A percentile compares a stretch with the other conserved stretches of the same genome.
phyloP scores from a whole-genome alignment of 2,888 invertebrate genomes.

The Thymelicus sylvestris region DNA sequence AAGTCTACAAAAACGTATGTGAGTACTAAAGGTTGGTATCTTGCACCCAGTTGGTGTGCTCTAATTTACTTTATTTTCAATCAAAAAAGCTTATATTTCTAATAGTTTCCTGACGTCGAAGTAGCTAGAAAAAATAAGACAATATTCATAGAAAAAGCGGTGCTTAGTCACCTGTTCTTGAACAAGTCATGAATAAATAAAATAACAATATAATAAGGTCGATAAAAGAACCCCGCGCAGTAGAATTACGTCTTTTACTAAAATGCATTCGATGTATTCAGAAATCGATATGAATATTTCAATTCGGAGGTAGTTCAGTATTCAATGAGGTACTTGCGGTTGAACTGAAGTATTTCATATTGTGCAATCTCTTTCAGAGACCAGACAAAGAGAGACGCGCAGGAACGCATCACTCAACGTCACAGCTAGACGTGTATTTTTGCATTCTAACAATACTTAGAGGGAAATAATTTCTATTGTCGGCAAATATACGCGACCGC shows the following conservation, averaged over 20 bases:
- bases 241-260: conserved; percentile 38
- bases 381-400: conserved; percentile 74
- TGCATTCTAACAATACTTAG: conserved; percentile 75
- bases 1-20: too few species aligned
- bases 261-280: conserved; percentile 55
- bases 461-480: conserved; percentile 79
- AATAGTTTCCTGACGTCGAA: too few species aligned
- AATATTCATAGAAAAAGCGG: not conserved
- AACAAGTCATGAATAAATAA: too few species aligned
- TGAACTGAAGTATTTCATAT: conserved; percentile 79
- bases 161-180: too few species aligned
- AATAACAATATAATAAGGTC: too few species aligned
- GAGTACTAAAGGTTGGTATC: too few species aligned
- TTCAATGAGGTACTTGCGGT: conserved; percentile 74
- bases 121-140: not conserved
- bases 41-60: too few species aligned
- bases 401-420: conserved; percentile 82
- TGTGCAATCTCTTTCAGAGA: conserved; percentile 77
- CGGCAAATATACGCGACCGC: conserved; percentile 66
- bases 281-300: conserved; percentile 70
- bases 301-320: conserved; percentile 63
- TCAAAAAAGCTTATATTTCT: too few species aligned
- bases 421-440: conserved; percentile 74
- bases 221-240: not conserved
- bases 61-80: too few species aligned